Conservation (phyloP, 2,888 invertebrate species). For the Xestoiulus laeticollis region DNA sequence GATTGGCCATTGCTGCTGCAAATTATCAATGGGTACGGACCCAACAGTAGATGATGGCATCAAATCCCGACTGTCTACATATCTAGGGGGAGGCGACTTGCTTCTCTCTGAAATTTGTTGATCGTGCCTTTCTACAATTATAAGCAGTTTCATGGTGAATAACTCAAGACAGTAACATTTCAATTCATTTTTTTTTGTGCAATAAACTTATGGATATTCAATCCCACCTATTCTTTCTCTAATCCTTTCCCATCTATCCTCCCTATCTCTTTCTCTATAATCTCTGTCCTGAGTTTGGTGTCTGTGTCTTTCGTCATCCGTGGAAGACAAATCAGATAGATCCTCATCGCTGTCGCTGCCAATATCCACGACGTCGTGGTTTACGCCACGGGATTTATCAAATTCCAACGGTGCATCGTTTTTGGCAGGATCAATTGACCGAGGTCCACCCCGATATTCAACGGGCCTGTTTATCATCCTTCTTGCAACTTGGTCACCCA, state of each 20-base stretch:
- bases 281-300: conserved; percentile 17
- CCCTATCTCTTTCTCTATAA: conserved; percentile 55
- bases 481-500: background rate
- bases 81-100: conserved; percentile 44
- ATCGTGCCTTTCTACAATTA: background rate
- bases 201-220: background rate
- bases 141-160: background rate
- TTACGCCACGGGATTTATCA: conserved; percentile 48
- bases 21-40: conserved; percentile 51
- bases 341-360: conserved; percentile 2
- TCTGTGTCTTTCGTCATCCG: conserved; percentile 50
- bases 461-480: background rate
- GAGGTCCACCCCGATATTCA: background rate
- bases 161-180: background rate
- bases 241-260: conserved; percentile 57
- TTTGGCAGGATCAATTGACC: conserved; percentile 65
- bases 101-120: conserved; percentile 44
- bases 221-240: conserved; percentile 57
- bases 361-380: background rate
- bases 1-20: conserved; percentile 56
- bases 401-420: conserved; percentile 73
- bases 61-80: conserved; percentile 32
- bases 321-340: background rate
- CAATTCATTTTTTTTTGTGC: background rate
- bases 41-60: conserved; percentile 42